Evolutionary conservation across 1,140 invertebrate species (phyloP).

Genomic region (Euglossa dilemma): DNA sequence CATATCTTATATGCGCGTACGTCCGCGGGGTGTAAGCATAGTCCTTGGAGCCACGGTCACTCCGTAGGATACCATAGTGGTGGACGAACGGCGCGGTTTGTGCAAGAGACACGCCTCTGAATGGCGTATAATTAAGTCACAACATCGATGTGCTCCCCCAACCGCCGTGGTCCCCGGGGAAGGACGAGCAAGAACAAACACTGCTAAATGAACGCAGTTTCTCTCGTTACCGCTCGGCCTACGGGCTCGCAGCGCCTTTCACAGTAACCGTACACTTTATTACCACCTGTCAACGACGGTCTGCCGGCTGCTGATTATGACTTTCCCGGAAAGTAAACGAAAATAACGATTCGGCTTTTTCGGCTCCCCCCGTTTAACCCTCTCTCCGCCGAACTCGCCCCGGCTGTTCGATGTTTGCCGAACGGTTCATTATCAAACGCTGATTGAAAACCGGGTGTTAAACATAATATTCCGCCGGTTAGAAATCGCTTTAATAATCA

Average conservation of each 20-base stretch:
- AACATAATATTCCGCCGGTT: neutral
- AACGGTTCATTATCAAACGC: neutral
- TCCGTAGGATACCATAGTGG: slow-evolving; percentile 57
- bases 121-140: slow-evolving; percentile 80
- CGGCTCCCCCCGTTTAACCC: neutral
- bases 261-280: slow-evolving; percentile 42
- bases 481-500: neutral
- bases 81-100: slow-evolving; percentile 68
- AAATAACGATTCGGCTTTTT: slow-evolving; percentile 25
- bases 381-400: neutral
- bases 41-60: slow-evolving; percentile 60
- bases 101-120: slow-evolving; percentile 77
- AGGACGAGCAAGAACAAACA: slow-evolving; percentile 77
- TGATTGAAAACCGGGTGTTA: neutral
- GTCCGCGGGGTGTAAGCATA: slow-evolving; percentile 2
- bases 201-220: slow-evolving; percentile 76
- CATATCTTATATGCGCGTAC: slow-evolving; percentile 22
- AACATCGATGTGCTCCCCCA: slow-evolving; percentile 72
- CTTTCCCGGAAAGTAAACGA: slow-evolving; percentile 7
- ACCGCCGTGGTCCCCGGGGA: slow-evolving; percentile 65
- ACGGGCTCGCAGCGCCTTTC: slow-evolving; percentile 59
- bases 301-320: slow-evolving; percentile 29
- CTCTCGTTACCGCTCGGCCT: slow-evolving; percentile 67
- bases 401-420: too few species aligned
- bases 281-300: slow-evolving; percentile 43